Base-by-base conservation (phyloP, 1,140 invertebrate genomes). In the Acromyrmex charruanus region DNA sequence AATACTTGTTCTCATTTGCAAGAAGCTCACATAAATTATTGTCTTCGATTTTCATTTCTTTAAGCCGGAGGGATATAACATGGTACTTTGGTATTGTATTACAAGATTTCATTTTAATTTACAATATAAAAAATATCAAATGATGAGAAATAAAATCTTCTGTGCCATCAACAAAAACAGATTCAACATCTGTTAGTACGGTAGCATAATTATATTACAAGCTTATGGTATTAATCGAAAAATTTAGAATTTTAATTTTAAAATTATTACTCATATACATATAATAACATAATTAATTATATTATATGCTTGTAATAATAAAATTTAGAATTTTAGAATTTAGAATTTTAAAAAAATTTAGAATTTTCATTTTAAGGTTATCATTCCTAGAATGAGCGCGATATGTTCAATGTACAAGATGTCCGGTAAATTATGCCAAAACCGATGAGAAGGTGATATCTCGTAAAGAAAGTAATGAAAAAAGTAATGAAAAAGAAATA, bases 1-100 rank as follows among this genome's bases (percentile, higher is more conserved):
- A 69, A 75, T 75, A 59, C 55, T 75, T 31, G 16, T 77, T 81
- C 3, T 89, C 16, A 44, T 58, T 81, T 53, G 49, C 53, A 44
- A 39, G 69, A 69, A 66, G 51, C 65, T 81, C 77, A 81, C 59
- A 80, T 16, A 61, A 39, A 25, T 81, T 69, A 69, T 81, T 81
- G 49, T 81, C 77, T 25, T 55, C 44, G 21, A 81, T 53, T 68
- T 55, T 16, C n/a, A 69, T 68, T 69, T 69, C 39, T 69, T 69
- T 51, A 69, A 69, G 10, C 66, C 39, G 44, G n/a, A 69, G 66
- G 2, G 39, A 69, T 69, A 14, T 25, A 51, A 69, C 1, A 69
- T 69, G 66, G 66, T 69, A 69, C 66, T 69, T 69, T 69, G 66
- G 66, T 69, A 69, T 69, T 28, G n/a, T 69, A 5, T 68, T 68